Evolutionary conservation across 2,797 vertebrate species (phyloP), one percentile per base, ranked within the genome.

Genomic region (Anniella stebbinsi): DNA sequence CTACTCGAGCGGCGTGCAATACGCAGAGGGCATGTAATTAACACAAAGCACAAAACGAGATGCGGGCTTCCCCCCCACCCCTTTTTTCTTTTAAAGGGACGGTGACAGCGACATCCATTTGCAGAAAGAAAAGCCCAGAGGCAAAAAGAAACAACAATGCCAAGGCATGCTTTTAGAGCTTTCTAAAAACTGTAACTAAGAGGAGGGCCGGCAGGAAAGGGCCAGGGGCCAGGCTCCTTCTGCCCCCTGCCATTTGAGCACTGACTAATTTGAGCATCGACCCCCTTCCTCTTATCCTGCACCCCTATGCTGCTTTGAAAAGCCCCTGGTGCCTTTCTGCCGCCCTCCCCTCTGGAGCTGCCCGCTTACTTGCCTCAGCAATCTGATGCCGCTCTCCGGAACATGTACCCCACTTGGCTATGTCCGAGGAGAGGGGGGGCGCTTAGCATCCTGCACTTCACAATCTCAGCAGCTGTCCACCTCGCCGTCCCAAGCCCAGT

Each of bases 31-130:
- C 45, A 73, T 0, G 0, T 36, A 92, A 94, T 90, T 94, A 94
- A 92, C 90, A 45, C 28, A 82, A 0, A 12, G 77, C 72, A 76
- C 78, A 88, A 93, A 95, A 92, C 48, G 77, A 91, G 87, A 89
- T 38, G 83, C n/a, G n/a, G n/a, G n/a, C n/a, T n/a, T n/a, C n/a
- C n/a, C 3, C 3, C 63, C 17, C 5, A 25, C 1, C 38, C 77
- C 57, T 11, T 9, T 3, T 63, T 60, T 10, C 11, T 54, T 38
- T 8, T 3, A 1, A 0, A 21, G 48, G 89, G 66, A 51, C 78
- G 63, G 77, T 0, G 30, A 0, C 4, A 72, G 75, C 41, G 18
- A 30, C 17, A 28, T 63, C 28, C 8, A 9, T 80, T 80, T 51
- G 57, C 45, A 80, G 8, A 38, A 63, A 75, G 8, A 21, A 41